These are phyloP conservation scores for Drosophila cyrtoloma DNA, from an alignment of 2,888 invertebrate species.

Conservation along the genomic window DNA sequence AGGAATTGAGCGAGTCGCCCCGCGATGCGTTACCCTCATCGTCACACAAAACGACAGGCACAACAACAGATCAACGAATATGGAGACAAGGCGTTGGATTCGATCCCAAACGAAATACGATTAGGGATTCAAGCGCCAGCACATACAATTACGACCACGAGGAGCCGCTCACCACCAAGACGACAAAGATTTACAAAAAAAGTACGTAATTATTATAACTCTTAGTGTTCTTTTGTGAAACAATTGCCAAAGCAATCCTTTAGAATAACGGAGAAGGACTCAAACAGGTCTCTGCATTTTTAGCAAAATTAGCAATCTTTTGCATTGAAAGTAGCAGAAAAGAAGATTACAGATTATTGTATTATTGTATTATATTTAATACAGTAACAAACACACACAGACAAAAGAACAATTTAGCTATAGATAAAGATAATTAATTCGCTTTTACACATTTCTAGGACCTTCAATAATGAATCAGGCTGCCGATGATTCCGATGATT, in stretches of 20 bases:
- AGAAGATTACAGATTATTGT: not conserved
- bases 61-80: not conserved
- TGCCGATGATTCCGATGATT: constrained; percentile 46
- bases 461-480: not conserved
- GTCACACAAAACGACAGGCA: not conserved
- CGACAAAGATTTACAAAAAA: constrained; percentile 56
- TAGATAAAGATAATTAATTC: not conserved
- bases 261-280: not conserved
- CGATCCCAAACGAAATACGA: not conserved
- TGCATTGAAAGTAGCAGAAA: not conserved
- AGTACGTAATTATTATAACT: constrained; percentile 23
- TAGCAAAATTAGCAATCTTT: no score
- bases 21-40: not conserved
- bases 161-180: constrained; percentile 50
- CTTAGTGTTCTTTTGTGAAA: no score
- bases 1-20: not conserved
- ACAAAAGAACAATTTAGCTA: not conserved
- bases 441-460: constrained; percentile 3
- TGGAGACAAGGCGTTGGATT: not conserved
- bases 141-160: constrained; percentile 14
- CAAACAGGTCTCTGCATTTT: not conserved
- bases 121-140: not conserved
- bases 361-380: not conserved
- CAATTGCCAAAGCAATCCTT: no score
- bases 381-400: no score